These are phyloP conservation scores for Dugesia japonica DNA, from an alignment of 2,888 invertebrate genomes.

Conservation along the genomic window DNA sequence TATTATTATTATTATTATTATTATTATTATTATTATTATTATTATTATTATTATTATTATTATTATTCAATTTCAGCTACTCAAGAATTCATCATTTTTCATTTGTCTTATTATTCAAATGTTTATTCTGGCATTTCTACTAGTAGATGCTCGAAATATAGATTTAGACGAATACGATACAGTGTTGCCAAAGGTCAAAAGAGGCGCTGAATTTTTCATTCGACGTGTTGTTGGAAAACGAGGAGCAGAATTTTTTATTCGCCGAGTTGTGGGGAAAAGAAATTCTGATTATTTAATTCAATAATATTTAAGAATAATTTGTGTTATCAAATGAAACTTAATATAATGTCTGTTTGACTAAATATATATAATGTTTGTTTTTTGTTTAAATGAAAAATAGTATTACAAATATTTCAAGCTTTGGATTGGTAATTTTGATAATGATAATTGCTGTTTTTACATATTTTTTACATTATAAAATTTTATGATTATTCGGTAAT, in stretches of 20 bases:
- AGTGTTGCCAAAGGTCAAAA: background rate
- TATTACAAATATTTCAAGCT: too few species aligned
- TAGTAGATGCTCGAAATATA: background rate
- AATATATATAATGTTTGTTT: background rate
- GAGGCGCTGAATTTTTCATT: conserved; percentile 12
- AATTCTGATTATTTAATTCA: background rate
- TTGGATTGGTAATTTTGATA: too few species aligned
- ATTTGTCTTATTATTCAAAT: background rate
- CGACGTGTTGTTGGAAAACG: background rate
- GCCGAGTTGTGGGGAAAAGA: conserved; percentile 6
- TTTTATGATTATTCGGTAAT: too few species aligned
- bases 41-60: background rate
- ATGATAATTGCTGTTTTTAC: too few species aligned
- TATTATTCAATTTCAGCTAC: background rate
- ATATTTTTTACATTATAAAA: too few species aligned
- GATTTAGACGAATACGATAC: background rate
- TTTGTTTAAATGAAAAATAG: too few species aligned
- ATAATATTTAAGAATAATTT: background rate
- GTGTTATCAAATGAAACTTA: background rate
- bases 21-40: background rate
- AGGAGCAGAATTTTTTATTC: conserved; percentile 7
- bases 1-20: too few species aligned
- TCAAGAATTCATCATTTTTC: background rate
- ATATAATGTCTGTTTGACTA: background rate
- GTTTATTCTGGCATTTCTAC: background rate